Base-by-base conservation (phyloP, 2,797 vertebrate species). In the Acestrorhynchus altus region DNA sequence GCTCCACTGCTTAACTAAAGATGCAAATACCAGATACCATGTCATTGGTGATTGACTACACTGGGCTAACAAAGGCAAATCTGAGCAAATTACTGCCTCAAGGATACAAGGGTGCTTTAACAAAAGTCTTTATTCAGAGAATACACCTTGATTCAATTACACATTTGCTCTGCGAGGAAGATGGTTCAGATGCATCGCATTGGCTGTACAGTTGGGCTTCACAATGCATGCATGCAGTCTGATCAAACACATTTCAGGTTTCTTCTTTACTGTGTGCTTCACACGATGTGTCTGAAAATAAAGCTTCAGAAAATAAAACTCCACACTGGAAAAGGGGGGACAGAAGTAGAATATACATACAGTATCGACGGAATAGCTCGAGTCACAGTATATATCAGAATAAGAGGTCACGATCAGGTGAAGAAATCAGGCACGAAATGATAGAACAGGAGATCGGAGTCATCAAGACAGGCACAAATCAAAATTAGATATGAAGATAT, bases 361-460 rank as follows among this genome's bases (percentile, higher is more conserved):
- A 77, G 77, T 82, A 75, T 79, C 67, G 71, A 74, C 52, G 56
- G 67, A 79, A 72, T 70, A 79, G 59, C 63, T 64, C 35, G 22
- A 72, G 72, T 85, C 85, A 87, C 83, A 84, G 86, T 85, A 86
- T 84, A 85, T 73, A 71, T 85, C 70, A 87, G 73, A 76, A 77
- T 56, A 77, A 76, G 81, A 82, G 78, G 78, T 85, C 80, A 83
- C 46, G 47, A 66, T 77, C 56, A 54, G 79, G 73, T 79, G 60
- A 79, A 81, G 78, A 82, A 81, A 86, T 81, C 81, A 88, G 87
- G 85, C 87, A 88, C 87, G 83, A 78, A 80, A 87, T 26, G 49
- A 87, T 44, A 78, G 46, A 78, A 84, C 83, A 79, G 70, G 81
- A 79, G 66, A 72, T 74, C 46, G 49, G 79, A 66, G 64, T 80